Conservation (phyloP, 2,888 invertebrate genomes). For the Stenoptilia bipunctidactyla region DNA sequence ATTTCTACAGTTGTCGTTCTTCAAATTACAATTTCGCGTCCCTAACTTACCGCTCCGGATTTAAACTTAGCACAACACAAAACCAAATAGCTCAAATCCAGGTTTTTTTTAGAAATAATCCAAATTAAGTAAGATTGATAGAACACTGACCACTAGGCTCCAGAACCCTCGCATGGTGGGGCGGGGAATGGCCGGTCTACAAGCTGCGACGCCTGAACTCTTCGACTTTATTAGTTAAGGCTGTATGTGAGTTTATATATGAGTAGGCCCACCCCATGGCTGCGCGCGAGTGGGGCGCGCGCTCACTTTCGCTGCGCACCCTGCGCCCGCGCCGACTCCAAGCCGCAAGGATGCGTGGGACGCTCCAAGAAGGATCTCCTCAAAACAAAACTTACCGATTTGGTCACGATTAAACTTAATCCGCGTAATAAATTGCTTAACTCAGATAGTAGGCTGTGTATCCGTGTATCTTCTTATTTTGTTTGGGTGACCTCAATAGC, state of each 20-base stretch:
- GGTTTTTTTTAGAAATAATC: background rate
- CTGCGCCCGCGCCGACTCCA: conserved; percentile 11
- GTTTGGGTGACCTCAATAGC: too few species aligned
- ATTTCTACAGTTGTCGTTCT: too few species aligned
- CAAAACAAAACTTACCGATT: too few species aligned
- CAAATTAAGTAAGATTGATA: background rate
- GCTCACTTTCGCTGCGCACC: conserved; percentile 44
- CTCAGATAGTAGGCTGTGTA: too few species aligned
- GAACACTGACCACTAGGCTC: conserved; percentile 73
- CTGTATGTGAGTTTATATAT: conserved; percentile 45
- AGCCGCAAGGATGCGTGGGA: background rate
- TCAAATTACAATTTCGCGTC: background rate
- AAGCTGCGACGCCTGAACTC: conserved; percentile 48
- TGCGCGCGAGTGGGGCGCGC: conserved; percentile 29
- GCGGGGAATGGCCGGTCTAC: conserved; percentile 51
- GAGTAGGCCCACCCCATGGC: conserved; percentile 38
- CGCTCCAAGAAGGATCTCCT: background rate
- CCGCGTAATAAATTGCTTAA: too few species aligned
- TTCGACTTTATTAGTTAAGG: conserved; percentile 44
- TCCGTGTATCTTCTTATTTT: too few species aligned
- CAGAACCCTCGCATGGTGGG: conserved; percentile 72
- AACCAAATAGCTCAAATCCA: background rate
- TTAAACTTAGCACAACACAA: background rate
- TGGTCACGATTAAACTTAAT: too few species aligned
- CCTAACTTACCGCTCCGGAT: background rate